Evolutionary conservation across 2,113 vertebrate species (phyloP).

Genomic region (Hyla sarda): DNA sequence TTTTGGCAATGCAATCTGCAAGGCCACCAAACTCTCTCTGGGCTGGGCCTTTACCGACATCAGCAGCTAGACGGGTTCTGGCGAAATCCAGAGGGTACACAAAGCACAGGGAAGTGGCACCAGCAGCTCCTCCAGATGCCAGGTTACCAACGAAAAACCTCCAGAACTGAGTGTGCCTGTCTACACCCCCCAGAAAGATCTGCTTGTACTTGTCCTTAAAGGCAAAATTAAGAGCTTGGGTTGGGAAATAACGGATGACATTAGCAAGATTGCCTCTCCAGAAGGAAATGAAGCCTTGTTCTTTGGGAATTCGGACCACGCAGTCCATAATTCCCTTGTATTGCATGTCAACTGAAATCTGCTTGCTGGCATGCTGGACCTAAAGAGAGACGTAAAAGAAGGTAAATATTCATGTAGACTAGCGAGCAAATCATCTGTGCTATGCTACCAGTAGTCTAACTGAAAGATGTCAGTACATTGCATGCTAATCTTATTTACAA

Average conservation of each 20-base stretch:
- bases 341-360: slow-evolving; percentile 90
- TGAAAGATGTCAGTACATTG: background rate
- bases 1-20: slow-evolving; percentile 89
- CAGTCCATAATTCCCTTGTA: slow-evolving; percentile 99
- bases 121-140: slow-evolving; percentile 93
- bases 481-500: background rate
- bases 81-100: slow-evolving; percentile 98
- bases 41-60: slow-evolving; percentile 85
- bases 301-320: slow-evolving; percentile 92
- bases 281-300: slow-evolving; percentile 94
- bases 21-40: slow-evolving; percentile 94
- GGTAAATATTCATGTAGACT: background rate
- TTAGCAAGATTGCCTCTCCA: slow-evolving; percentile 99
- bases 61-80: slow-evolving; percentile 94
- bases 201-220: slow-evolving; percentile 99
- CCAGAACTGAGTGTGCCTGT: slow-evolving; percentile 98
- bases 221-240: slow-evolving; percentile 98
- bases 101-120: slow-evolving; percentile 97
- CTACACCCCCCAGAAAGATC: slow-evolving; percentile 97
- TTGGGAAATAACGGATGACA: slow-evolving; percentile 98
- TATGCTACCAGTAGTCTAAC: background rate
- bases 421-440: too few relatives aligned
- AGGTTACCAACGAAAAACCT: slow-evolving; percentile 96
- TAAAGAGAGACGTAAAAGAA: slow-evolving; percentile 60
- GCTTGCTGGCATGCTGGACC: slow-evolving; percentile 98